These are phyloP conservation scores for Hippopotamyrus pictus DNA, from an alignment of 2,797 vertebrate species.

Conservation along the genomic window DNA sequence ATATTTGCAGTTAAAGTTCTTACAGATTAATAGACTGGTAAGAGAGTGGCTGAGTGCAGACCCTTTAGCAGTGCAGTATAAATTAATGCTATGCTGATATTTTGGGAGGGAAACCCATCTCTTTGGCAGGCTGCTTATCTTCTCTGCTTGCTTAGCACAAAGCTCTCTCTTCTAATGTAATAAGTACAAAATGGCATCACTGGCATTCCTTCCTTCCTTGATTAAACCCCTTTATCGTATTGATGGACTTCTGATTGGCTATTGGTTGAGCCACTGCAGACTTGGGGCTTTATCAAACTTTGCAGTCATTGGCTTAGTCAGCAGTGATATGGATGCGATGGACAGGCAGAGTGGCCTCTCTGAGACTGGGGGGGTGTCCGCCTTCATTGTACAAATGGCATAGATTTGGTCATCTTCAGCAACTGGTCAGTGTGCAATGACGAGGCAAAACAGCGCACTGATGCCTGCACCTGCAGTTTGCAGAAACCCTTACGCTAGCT, in stretches of 20 bases:
- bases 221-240: not conserved
- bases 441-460: not conserved
- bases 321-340: not conserved
- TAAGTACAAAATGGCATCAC: conserved; percentile 1
- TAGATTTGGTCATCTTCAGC: not conserved
- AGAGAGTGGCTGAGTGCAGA: not conserved
- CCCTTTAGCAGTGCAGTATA: not conserved
- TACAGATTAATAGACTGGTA: not conserved
- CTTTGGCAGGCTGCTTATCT: not conserved
- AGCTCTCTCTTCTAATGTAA: conserved; percentile 12
- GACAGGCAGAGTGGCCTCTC: not conserved
- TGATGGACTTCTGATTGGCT: not conserved
- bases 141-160: conserved; percentile 12
- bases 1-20: not conserved
- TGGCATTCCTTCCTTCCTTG: not conserved
- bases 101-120: conserved; percentile 1
- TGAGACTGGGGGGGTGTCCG: not conserved
- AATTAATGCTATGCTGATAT: conserved; percentile 13
- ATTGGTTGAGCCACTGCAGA: conserved; percentile 3
- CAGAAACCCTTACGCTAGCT: not conserved
- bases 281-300: not conserved
- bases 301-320: not conserved
- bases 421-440: not conserved
- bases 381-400: not conserved
- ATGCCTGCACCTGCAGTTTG: not conserved